Conservation (phyloP, 1,140 invertebrate genomes). For the Ectropis grisescens region DNA sequence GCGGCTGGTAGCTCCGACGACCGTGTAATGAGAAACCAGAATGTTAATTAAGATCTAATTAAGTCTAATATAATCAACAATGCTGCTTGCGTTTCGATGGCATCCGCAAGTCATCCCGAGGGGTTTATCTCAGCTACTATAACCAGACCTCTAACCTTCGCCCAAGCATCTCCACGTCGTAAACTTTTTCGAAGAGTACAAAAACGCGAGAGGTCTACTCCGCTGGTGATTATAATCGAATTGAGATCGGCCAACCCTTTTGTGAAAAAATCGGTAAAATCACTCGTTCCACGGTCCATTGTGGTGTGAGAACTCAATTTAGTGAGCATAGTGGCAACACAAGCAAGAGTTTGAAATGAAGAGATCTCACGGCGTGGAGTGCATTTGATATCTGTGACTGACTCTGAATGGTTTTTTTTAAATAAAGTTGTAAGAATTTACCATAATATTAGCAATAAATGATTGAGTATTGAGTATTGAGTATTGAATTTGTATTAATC, state of each 20-base stretch:
- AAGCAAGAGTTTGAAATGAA: conserved; percentile 48
- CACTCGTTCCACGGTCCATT: conserved; percentile 47
- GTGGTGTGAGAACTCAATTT: conserved; percentile 68
- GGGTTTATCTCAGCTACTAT: conserved; percentile 29
- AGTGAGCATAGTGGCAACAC: conserved; percentile 32
- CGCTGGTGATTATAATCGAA: conserved; percentile 53
- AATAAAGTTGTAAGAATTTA: no score
- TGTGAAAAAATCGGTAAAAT: conserved; percentile 61
- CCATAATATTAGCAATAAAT: no score
- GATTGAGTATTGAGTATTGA: no score
- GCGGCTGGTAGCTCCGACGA: conserved; percentile 53
- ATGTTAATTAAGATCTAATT: conserved; percentile 69
- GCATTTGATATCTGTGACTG: no score
- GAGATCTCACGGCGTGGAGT: conserved; percentile 27
- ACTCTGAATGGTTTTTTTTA: no score
- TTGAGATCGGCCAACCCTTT: conserved; percentile 66
- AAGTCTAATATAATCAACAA: conserved; percentile 67
- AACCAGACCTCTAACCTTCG: conserved; percentile 38
- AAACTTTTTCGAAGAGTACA: conserved; percentile 14
- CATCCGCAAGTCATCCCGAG: conserved; percentile 59
- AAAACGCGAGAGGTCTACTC: conserved; percentile 19
- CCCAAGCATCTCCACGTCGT: no score
- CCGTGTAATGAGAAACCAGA: conserved; percentile 67
- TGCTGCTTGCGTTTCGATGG: conserved; percentile 53
- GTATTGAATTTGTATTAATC: no score